Conservation (phyloP, 2,888 invertebrate species). For the Macrophya alboannulata region DNA sequence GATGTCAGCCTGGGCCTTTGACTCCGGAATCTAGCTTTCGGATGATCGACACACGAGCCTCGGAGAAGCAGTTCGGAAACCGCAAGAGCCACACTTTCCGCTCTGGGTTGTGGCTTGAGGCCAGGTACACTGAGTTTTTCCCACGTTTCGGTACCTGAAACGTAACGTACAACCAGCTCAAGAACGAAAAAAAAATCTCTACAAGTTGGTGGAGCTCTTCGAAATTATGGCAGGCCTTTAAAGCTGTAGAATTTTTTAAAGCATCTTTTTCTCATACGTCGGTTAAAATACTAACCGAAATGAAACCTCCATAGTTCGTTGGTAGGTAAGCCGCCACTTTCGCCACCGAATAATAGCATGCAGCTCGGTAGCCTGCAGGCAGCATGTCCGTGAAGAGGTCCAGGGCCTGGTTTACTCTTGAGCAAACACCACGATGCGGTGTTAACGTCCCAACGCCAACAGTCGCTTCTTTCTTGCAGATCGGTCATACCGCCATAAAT, state of each 20-base stretch:
- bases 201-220: not conserved
- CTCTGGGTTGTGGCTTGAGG: constrained; percentile 86
- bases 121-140: constrained; percentile 86
- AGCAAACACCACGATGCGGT: constrained; percentile 86
- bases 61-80: constrained; percentile 83
- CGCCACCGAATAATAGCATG: constrained; percentile 92
- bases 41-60: constrained; percentile 73
- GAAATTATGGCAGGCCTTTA: not conserved
- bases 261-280: not conserved
- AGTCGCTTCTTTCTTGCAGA: constrained; percentile 88
- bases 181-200: not conserved
- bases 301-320: constrained; percentile 93
- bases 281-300: constrained; percentile 84
- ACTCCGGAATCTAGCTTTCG: constrained; percentile 69
- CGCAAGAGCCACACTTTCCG: constrained; percentile 86
- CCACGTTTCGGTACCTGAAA: constrained; percentile 87
- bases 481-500: constrained; percentile 95
- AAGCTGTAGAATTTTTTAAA: not conserved
- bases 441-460: constrained; percentile 89
- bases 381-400: constrained; percentile 89
- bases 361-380: constrained; percentile 89
- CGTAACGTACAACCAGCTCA: not conserved
- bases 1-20: constrained; percentile 75
- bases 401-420: constrained; percentile 85
- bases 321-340: constrained; percentile 86